Evolutionary conservation across 2,797 vertebrate species (phyloP), one percentile per base, ranked within the genome.

Genomic region (Steatocranus sp.): DNA sequence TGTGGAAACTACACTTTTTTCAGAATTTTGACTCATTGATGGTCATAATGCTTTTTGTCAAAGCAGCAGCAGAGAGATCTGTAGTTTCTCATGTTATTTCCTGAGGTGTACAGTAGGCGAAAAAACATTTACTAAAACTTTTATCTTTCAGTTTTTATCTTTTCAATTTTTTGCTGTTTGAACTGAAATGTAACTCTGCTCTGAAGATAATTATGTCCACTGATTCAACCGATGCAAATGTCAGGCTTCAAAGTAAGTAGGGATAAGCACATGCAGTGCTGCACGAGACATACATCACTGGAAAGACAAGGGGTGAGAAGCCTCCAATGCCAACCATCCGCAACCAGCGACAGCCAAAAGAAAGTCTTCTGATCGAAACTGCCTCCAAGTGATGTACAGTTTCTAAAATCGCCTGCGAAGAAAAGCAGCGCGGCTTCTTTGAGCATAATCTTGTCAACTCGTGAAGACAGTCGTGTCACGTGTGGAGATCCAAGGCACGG

Each of bases 391-490:
- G 36, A 75, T 32, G 32, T 43, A 34, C 79, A 63, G 8, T 86
- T 81, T 82, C 76, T 79, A 49, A 86, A 87, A 87, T 84, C 83
- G 56, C 83, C 77, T 77, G 76, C 54, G 30, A 77, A 83, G 83
- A 80, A 74, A 81, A 86, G 83, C 58, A 63, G 78, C 5, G 6
- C 11, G 3, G 43, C 79, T 49, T 82, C 89, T 87, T 86, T 87
- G 76, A 88, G 51, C 41, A 6, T 84, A 75, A 88, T 86, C 89
- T 75, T 61, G 63, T 91, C 84, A 84, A 74, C 79, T 83, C 15
- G 14, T 80, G 86, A 93, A 82, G 82, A 87, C 80, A 83, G 83
- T 88, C 27, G 66, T 81, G 84, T 93, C 91, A 94, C 93, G 93
- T 91, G 90, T 79, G 7, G 87, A 92, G 92, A 93, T 93, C 84